Evolutionary conservation across 2,888 invertebrate species (phyloP), one percentile per base, ranked within the genome.

Genomic region (Chymomyza procnemis): DNA sequence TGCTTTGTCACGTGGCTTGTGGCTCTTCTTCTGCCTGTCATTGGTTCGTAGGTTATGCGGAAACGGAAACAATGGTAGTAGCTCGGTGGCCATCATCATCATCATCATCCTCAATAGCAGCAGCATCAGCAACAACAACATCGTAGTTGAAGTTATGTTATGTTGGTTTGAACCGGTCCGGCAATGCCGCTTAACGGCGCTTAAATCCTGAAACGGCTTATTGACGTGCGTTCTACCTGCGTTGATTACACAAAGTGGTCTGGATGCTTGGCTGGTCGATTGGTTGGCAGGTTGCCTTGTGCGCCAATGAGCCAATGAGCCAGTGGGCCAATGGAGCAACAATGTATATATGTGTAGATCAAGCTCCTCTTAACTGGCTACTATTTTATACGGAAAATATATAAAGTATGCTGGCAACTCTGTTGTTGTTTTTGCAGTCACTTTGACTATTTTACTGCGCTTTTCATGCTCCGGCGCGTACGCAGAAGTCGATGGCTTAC

Each of bases 371-470:
- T n/a, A n/a, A 55, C 26, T 63, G 50, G 18, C 47, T 52, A 61
- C 52, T 58, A 46, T 59, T 55, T 41, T 21, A 3, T 22, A 30
- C 50, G 56, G 55, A 66, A 65, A 5, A 6, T 26, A 3, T 4
- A 6, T 70, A 61, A 61, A 62, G 34, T 57, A 34, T 55, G 61
- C 19, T 50, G 57, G 50, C 50, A 50, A 19, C 50, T 16, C 5
- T n/a, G 21, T 8, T 61, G 9, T 54, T 62, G 50, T 19, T 65
- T 60, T 68, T 64, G 60, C 62, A 58, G 60, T 61, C 47, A 69
- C 69, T 68, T 72, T 78, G 76, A 79, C 80, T 78, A 78, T 81
- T 83, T 82, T 80, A 83, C 74, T 74, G 76, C 76, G 80, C 71
- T 76, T 83, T 83, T 81, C 83, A 79, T 83, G 81, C 80, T 72